These are phyloP conservation scores for Enteromius trimaculatus DNA, from an alignment of 2,797 vertebrate species.

Conservation along the genomic window DNA sequence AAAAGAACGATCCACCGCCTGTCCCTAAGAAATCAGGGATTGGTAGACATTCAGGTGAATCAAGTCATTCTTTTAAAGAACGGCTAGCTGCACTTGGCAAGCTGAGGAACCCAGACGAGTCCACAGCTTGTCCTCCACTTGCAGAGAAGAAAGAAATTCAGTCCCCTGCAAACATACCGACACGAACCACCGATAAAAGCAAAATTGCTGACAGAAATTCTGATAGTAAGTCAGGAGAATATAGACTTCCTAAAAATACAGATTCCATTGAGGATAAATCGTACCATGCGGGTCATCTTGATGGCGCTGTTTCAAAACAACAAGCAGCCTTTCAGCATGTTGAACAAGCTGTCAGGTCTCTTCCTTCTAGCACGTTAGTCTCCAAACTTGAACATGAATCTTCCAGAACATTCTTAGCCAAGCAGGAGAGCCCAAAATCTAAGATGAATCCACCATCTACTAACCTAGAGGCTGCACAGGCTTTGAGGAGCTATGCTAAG, in stretches of 20 bases:
- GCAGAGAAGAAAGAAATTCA: constrained; percentile 61
- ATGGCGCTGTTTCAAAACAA: constrained; percentile 79
- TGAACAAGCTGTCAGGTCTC: constrained; percentile 75
- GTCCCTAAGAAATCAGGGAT: constrained; percentile 80
- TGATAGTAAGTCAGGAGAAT: constrained; percentile 73
- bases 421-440: constrained; percentile 81
- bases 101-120: constrained; percentile 81
- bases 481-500: constrained; percentile 82
- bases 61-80: constrained; percentile 88
- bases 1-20: constrained; percentile 76
- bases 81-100: constrained; percentile 87
- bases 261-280: constrained; percentile 77
- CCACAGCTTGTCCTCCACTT: constrained; percentile 52
- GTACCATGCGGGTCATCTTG: constrained; percentile 63
- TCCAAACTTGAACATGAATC: constrained; percentile 79
- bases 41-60: constrained; percentile 76
- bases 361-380: constrained; percentile 71
- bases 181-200: constrained; percentile 65
- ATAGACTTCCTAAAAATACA: constrained; percentile 72
- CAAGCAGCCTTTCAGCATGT: constrained; percentile 75
- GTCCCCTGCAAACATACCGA: constrained; percentile 38
- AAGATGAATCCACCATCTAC: constrained; percentile 79
- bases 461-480: constrained; percentile 75
- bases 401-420: constrained; percentile 75
- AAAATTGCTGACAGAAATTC: constrained; percentile 71